Evolutionary conservation across 1,140 invertebrate genomes (phyloP).

Genomic region (Drosophila tristis): DNA sequence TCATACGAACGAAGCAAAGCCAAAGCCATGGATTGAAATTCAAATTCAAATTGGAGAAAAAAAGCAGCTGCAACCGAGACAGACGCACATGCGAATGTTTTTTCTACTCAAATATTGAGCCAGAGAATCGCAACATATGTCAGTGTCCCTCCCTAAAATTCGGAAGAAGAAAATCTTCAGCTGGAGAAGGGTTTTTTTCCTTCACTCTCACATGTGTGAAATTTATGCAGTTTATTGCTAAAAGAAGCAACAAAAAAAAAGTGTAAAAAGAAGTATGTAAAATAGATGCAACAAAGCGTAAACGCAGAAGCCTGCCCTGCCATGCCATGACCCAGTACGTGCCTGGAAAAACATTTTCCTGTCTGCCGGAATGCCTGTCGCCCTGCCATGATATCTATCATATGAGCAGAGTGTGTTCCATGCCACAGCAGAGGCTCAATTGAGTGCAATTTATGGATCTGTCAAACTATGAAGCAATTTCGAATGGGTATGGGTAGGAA

Average conservation of each 20-base stretch:
- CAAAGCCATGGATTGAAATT: slow-evolving; percentile 27
- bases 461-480: slow-evolving; percentile 35
- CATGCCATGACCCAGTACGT: slow-evolving; percentile 25
- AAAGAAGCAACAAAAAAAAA: slow-evolving; percentile 25
- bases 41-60: slow-evolving; percentile 17
- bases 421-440: slow-evolving; percentile 3
- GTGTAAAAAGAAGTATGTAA: slow-evolving; percentile 36
- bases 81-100: slow-evolving; percentile 16
- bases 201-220: slow-evolving; percentile 14
- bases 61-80: neutral
- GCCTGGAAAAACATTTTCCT: slow-evolving; percentile 48
- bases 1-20: neutral
- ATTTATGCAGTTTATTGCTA: slow-evolving; percentile 47
- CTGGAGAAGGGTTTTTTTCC: no score
- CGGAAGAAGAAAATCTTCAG: neutral
- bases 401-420: no score
- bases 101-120: neutral
- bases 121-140: no score
- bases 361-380: slow-evolving; percentile 8
- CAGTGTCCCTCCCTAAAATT: neutral
- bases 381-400: slow-evolving; percentile 2
- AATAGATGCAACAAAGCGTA: slow-evolving; percentile 59
- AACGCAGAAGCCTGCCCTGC: slow-evolving; percentile 24
- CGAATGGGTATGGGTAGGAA: slow-evolving; percentile 1
- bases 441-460: slow-evolving; percentile 29